phyloP scores from a whole-genome alignment of 2,797 vertebrate genomes.

The Enteromius mattozi region DNA sequence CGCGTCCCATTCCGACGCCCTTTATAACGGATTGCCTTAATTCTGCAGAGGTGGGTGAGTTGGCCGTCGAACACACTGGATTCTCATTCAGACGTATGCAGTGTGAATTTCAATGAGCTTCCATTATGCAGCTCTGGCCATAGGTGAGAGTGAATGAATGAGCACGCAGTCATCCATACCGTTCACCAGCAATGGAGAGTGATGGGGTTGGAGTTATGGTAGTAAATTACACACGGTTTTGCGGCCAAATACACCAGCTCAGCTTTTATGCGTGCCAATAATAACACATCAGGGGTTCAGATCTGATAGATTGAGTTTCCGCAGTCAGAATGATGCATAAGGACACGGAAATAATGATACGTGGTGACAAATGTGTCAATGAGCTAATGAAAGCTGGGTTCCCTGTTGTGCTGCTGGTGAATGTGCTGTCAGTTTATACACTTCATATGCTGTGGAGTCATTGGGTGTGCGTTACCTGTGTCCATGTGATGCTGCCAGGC shows the following conservation, averaged over 20 bases:
- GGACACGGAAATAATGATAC: slow-evolving; percentile 7
- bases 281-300: slow-evolving; percentile 31
- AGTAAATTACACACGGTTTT: slow-evolving; percentile 38
- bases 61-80: slow-evolving; percentile 55
- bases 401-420: slow-evolving; percentile 18
- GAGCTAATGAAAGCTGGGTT: slow-evolving; percentile 6
- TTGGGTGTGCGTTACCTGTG: slow-evolving; percentile 76
- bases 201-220: slow-evolving; percentile 39
- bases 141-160: slow-evolving; percentile 61
- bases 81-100: slow-evolving; percentile 58
- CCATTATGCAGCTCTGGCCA: slow-evolving; percentile 63
- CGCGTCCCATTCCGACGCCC: slow-evolving; percentile 45
- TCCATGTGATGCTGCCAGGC: slow-evolving; percentile 83
- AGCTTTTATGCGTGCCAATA: slow-evolving; percentile 40
- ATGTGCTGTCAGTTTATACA: not conserved
- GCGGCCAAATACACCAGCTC: slow-evolving; percentile 40
- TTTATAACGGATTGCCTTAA: slow-evolving; percentile 70
- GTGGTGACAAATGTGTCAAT: slow-evolving; percentile 15
- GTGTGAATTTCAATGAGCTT: slow-evolving; percentile 70
- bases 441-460: slow-evolving; percentile 1
- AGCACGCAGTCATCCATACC: slow-evolving; percentile 49
- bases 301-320: slow-evolving; percentile 21
- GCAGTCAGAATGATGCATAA: slow-evolving; percentile 29
- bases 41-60: slow-evolving; percentile 66
- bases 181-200: slow-evolving; percentile 40